Evolutionary conservation across 2,888 invertebrate species (phyloP), one percentile per base, ranked within the genome.

Genomic region (Diploptera punctata): DNA sequence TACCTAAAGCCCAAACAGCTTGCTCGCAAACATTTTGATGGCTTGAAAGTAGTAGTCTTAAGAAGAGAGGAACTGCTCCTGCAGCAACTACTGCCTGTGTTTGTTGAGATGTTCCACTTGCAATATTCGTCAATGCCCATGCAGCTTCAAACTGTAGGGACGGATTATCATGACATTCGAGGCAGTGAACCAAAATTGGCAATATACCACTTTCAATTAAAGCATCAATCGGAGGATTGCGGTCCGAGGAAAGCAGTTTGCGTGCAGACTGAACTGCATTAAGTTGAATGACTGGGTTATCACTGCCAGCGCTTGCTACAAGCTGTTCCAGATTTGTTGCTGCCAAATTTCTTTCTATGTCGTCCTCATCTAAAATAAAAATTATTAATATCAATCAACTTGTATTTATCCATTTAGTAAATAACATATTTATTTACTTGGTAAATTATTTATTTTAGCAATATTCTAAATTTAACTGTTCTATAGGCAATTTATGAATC

Each of bases 21-120:
- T 99, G 99, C 85, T 99, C 99, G 81, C 98, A 98, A 7, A 99
- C 99, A 85, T 97, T 98, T 81, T 97, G 95, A 82, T 97, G 97
- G 47, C 93, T 92, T 43, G 99, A 99, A 83, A 92, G 89, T 70
- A 99, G 87, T 76, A 99, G 88, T 81, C 94, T 91, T 70, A 99
- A 87, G 85, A 99, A 99, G 74, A 94, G 88, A 70, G 99, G 98
- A 71, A 99, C 98, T 54, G 99, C 99, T 77, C 98, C 98, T 26
- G 97, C 95, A 76, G 90, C 88, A 7, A 98, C 97, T 70, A 98
- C 98, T 80, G 93, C 89, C 82, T 91, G 88, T 86, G 98, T 98
- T 85, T 98, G 98, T 78, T 90, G 89, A 7, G 97, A 96, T 70
- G 96, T 97, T 72, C 98, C 97, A 74, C 94, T 94, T 10, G 97